Evolutionary conservation across 2,888 invertebrate species (phyloP), one percentile per base, ranked within the genome.

Genomic region (Hydriomena furcata): DNA sequence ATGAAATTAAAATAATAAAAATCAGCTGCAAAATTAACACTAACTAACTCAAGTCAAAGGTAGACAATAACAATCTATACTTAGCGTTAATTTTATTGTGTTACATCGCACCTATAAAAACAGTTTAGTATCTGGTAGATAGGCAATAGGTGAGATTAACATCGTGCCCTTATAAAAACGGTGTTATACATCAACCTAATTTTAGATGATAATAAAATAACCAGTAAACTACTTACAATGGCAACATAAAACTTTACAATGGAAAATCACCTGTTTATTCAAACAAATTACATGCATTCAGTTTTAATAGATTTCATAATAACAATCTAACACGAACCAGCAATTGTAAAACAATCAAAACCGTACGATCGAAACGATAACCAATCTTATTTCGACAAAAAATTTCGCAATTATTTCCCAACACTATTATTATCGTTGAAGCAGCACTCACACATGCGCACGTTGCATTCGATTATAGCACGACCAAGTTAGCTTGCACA

Each of bases 381-480:
- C 36, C 71, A 68, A 71, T 68, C 71, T 75, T 60, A 65, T 78
- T 80, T 84, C 82, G 77, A 80, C 79, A 78, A 76, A 73, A 70
- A 71, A 64, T 71, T 74, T 76, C 76, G 74, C 72, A 77, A 81
- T 59, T 42, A 43, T 80, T 78, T 73, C 82, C 73, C 87, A 83
- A 82, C 87, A 73, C 86, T 86, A 84, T 60, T 68, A 73, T 79
- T 79, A 79, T 74, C 73, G 74, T 71, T 76, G 66, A 58, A 73
- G 68, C 76, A 61, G 65, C 65, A 80, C 80, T 24, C 85, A 79
- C 85, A 85, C 83, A 52, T 34, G 23, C 55, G 32, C 55, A 59
- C 55, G 60, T 58, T 74, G 79, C 79, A 80, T 82, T 79, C 74
- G 77, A 81, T 79, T 79, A 76, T 68, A 73, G 65, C 60, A 43